Evolutionary conservation across 1,140 invertebrate genomes (phyloP).

Genomic region (Argopecten irradians): DNA sequence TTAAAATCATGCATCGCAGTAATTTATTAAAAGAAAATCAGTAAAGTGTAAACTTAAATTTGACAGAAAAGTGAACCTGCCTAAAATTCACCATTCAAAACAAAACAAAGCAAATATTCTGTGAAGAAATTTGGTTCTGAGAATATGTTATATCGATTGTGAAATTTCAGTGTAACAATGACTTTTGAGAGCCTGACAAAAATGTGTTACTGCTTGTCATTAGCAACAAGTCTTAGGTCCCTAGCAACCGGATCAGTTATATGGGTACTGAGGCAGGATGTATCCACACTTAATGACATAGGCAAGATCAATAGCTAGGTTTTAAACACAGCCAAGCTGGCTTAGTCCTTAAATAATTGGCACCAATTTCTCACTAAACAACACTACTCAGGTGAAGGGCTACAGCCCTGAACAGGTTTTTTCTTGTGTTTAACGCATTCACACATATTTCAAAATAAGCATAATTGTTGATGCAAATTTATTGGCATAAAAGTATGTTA

Average conservation of each 20-base stretch:
- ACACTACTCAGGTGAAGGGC: neutral
- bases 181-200: neutral
- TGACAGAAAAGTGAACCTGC: neutral
- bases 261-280: neutral
- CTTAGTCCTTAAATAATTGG: constrained; percentile 10
- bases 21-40: too few relatives aligned
- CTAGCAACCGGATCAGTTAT: constrained; percentile 9
- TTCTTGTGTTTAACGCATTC: neutral
- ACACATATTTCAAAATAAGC: neutral
- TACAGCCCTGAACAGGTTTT: neutral
- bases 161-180: neutral
- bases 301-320: neutral
- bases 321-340: neutral
- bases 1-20: too few relatives aligned
- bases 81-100: neutral
- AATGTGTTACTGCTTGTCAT: neutral
- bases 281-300: neutral
- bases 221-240: neutral
- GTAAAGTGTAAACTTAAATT: too few relatives aligned
- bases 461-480: neutral
- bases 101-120: neutral
- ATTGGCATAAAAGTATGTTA: neutral
- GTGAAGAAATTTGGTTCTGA: neutral
- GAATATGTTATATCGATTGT: neutral
- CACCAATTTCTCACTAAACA: neutral